These are phyloP conservation scores for Varanus salvator DNA, from an alignment of 2,113 vertebrate genomes.

Conservation along the genomic window DNA sequence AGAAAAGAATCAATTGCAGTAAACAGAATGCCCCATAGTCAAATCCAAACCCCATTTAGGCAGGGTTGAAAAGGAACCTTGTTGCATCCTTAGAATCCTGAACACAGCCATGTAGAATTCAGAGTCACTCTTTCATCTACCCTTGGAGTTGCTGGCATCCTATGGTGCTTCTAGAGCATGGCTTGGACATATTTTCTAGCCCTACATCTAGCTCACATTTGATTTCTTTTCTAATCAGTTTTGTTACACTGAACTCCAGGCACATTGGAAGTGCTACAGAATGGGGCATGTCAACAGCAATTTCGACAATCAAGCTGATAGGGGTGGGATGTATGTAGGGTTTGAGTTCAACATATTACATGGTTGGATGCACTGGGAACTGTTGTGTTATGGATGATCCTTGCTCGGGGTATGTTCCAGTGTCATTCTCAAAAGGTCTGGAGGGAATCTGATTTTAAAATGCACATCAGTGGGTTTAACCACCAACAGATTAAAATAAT, in stretches of 20 bases:
- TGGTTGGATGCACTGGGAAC: not conserved
- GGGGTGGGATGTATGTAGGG: not conserved
- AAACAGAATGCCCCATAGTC: not conserved
- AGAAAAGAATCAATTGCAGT: not conserved
- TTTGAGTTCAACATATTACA: not conserved
- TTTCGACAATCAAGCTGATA: not conserved
- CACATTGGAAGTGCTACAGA: not conserved
- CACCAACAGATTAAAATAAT: not conserved
- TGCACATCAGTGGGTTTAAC: not conserved
- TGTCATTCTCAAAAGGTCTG: not conserved
- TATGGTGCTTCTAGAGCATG: not conserved
- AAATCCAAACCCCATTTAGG: not conserved
- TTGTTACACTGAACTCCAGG: not conserved
- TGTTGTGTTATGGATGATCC: not conserved
- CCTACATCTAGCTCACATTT: not conserved
- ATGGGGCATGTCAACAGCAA: not conserved
- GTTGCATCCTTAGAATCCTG: not conserved
- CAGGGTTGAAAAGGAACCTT: not conserved
- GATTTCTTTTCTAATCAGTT: not conserved
- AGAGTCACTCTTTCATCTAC: not conserved
- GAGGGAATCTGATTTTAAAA: not conserved
- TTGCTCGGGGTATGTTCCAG: not conserved
- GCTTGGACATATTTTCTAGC: not conserved
- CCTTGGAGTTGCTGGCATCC: not conserved
- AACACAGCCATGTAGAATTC: not conserved